A percentile compares a stretch with the other conserved stretches of the same genome.
phyloP scores from a whole-genome alignment of 2,888 invertebrate genomes.

The Megalurothrips usitatus region DNA sequence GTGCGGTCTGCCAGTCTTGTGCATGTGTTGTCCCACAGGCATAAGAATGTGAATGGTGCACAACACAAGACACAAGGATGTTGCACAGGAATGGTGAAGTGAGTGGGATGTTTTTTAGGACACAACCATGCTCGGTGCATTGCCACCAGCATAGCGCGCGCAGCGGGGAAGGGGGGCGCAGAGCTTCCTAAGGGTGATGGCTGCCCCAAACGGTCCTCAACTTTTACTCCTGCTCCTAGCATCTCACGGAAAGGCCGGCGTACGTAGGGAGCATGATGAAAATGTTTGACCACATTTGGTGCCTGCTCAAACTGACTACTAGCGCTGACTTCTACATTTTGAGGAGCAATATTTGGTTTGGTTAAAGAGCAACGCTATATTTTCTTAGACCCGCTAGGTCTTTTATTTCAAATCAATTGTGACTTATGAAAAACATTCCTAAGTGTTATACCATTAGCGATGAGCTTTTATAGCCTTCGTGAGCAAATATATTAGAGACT shows the following conservation, averaged over 20 bases:
- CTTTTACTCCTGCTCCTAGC: slow-evolving; percentile 4
- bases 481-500: too few species aligned
- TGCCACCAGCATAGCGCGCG: slow-evolving; percentile 15
- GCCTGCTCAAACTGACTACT: slow-evolving; percentile 16
- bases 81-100: slow-evolving; percentile 4
- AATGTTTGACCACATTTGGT: slow-evolving; percentile 21
- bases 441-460: not conserved
- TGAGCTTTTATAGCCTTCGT: not conserved
- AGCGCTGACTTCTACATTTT: slow-evolving; percentile 17
- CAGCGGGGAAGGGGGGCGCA: slow-evolving; percentile 12
- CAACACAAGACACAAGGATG: not conserved
- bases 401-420: not conserved
- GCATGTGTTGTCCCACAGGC: slow-evolving; percentile 15
- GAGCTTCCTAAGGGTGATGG: slow-evolving; percentile 15
- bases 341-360: not conserved
- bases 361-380: not conserved
- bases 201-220: not conserved
- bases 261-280: slow-evolving; percentile 24
- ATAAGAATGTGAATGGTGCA: not conserved
- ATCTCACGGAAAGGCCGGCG: slow-evolving; percentile 23
- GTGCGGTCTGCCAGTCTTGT: not conserved
- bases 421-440: not conserved
- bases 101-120: slow-evolving; percentile 23
- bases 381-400: not conserved
- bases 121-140: slow-evolving; percentile 24